Conservation (phyloP, 2,113 vertebrate species). For the Caloenas nicobarica region DNA sequence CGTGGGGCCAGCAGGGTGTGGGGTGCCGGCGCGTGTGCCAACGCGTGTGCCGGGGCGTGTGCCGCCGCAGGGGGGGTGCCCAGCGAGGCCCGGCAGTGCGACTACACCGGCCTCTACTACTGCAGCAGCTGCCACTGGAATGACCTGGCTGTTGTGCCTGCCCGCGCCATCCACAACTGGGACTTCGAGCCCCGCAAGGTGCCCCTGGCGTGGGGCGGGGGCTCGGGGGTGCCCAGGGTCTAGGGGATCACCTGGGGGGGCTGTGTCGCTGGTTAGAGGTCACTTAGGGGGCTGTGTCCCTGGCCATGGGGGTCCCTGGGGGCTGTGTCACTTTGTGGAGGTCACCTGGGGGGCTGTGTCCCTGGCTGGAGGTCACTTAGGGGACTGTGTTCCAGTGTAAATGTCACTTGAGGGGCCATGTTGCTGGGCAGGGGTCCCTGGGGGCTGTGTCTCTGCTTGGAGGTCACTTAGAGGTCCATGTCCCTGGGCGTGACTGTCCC, state of each 20-base stretch:
- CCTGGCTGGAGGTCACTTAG: neutral
- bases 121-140: slow-evolving; percentile 98
- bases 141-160: slow-evolving; percentile 88
- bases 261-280: too few species aligned
- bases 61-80: slow-evolving; percentile 84
- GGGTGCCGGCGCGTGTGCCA: too few species aligned
- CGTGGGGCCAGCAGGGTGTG: too few species aligned
- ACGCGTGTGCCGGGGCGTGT: neutral
- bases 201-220: neutral
- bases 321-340: neutral
- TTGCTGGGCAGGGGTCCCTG: too few species aligned
- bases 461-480: too few species aligned
- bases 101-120: slow-evolving; percentile 97
- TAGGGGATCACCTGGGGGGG: too few species aligned
- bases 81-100: slow-evolving; percentile 92
- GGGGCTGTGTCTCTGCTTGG: neutral
- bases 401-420: neutral
- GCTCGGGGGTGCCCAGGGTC: neutral
- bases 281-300: neutral
- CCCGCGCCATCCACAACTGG: slow-evolving; percentile 97
- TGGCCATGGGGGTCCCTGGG: too few species aligned
- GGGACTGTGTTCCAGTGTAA: neutral
- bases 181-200: slow-evolving; percentile 96
- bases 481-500: fast-evolving
- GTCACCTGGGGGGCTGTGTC: too few species aligned